Evolutionary conservation across 2,797 vertebrate species (phyloP), one percentile per base, ranked within the genome.

Genomic region (Clamator glandarius): DNA sequence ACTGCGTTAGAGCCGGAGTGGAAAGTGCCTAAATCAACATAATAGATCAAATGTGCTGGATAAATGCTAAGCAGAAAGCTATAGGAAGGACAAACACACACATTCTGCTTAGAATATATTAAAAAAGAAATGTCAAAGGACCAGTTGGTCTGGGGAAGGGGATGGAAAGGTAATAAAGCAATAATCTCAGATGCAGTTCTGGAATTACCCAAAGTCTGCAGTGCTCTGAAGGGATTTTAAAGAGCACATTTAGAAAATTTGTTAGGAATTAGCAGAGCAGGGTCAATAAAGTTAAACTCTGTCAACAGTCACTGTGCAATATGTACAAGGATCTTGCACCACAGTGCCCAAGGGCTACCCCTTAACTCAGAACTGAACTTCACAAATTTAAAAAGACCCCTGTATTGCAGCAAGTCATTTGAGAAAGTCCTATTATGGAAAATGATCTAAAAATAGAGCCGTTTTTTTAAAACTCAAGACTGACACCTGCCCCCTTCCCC

Each of bases 281-380:
- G 82, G 92, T 95, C 92, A 96, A 91, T 73, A 80, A 87, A 85
- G 62, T 91, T 92, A 94, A 95, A 95, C 55, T 92, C 89, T 93
- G 75, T 79, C 95, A 96, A 96, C 91, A 97, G 96, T 94, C 64
- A 70, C 70, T 78, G 52, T 33, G 61, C 51, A 84, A 84, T 42
- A 91, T 6, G 57, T 83, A 83, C 64, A 89, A 88, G 52, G 75
- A 66, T 91, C 81, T 93, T 92, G 76, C 50, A 58, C 75, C n/a
- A 62, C 66, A 78, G 69, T 67, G 73, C 83, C 83, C 14, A 42
- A 89, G 69, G 87, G 89, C 84, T 69, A 90, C 54, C 89, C 70
- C 84, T 81, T 79, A 95, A 92, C 50, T 39, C 51, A 94, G 54
- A 76, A 93, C 36, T 85, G 67, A 87, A 89, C 33, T 69, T 89